Base-by-base conservation (phyloP, 1,140 invertebrate species). In the Sycophila sp. region DNA sequence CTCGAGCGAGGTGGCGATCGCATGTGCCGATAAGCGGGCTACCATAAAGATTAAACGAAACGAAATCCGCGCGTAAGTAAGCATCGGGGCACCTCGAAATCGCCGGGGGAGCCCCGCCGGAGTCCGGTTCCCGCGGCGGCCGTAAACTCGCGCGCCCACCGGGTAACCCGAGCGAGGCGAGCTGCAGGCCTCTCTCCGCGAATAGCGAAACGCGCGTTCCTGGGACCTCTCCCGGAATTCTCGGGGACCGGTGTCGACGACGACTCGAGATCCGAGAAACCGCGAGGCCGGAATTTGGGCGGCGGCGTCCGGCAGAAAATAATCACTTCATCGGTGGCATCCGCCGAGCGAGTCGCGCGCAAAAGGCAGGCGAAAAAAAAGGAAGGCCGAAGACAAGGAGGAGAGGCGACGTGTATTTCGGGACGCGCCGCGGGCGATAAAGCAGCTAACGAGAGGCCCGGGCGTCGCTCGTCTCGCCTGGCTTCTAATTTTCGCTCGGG, bases 291-390 rank as follows among this genome's bases (percentile, higher is more conserved):
- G 15, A 11, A n/a, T n/a, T n/a, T n/a, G n/a, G n/a, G 24, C 10
- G 28, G 22, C 34, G 26, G 10, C 13, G 34, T 11, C 19, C 17
- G 30, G 10, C 24, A 58, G 58, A 62, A 65, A 72, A 71, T 74
- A 74, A 71, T 74, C 69, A 67, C 69, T 74, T 71, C 66, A 74
- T 74, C 73, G 53, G 53, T 45, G 69, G 63, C n/a, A 26, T 10
- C 24, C 42, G 55, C n/a, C 13, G 28, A 0, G 5, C 1, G 19
- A 19, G 36, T 17, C 28, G 4, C 17, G 32, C 34, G 17, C 32
- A 38, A 24, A 58, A 59, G 7, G 17, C 11, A 4, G 6, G 4
- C 42, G 42, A 45, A 10, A 45, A 45, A 45, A 13, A n/a, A n/a
- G n/a, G n/a, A n/a, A n/a, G n/a, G n/a, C n/a, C n/a, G n/a, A n/a